These are phyloP conservation scores for Pica pica DNA, from an alignment of 2,113 vertebrate genomes.

Conservation along the genomic window DNA sequence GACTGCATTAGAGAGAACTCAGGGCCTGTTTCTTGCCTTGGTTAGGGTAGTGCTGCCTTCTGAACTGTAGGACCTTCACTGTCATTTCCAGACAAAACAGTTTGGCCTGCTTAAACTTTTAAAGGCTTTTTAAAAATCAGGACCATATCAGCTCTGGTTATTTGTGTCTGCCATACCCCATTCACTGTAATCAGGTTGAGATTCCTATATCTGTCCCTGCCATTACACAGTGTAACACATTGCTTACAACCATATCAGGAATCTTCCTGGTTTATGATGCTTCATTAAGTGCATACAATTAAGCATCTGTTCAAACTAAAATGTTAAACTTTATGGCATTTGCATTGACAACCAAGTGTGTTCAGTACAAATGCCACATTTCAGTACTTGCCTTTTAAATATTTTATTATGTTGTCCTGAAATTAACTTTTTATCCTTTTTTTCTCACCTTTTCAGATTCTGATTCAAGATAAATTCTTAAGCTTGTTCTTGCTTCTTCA, in stretches of 20 bases:
- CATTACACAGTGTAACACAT: neutral
- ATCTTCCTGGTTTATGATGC: conserved; percentile 42
- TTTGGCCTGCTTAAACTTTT: neutral
- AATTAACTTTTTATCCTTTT: neutral
- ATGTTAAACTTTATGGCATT: conserved; percentile 55
- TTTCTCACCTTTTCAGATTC: neutral
- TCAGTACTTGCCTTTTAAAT: conserved; percentile 24
- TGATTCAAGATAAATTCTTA: neutral
- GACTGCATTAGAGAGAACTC: neutral
- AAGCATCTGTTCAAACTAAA: conserved; percentile 67
- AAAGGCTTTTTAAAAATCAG: neutral
- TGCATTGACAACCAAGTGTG: conserved; percentile 30
- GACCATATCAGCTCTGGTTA: neutral
- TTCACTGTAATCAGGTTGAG: neutral
- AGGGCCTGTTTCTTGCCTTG: neutral
- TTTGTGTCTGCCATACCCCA: neutral
- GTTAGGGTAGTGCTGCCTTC: neutral
- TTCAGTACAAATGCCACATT: conserved; percentile 28
- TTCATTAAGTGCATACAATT: conserved; percentile 59
- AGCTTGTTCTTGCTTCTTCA: neutral
- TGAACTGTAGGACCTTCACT: neutral
- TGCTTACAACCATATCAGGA: conserved; percentile 41
- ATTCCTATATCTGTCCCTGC: neutral
- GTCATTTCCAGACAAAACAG: neutral
- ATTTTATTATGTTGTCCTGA: neutral